Base-by-base conservation (phyloP, 2,797 vertebrate genomes). In the Manis javanica region DNA sequence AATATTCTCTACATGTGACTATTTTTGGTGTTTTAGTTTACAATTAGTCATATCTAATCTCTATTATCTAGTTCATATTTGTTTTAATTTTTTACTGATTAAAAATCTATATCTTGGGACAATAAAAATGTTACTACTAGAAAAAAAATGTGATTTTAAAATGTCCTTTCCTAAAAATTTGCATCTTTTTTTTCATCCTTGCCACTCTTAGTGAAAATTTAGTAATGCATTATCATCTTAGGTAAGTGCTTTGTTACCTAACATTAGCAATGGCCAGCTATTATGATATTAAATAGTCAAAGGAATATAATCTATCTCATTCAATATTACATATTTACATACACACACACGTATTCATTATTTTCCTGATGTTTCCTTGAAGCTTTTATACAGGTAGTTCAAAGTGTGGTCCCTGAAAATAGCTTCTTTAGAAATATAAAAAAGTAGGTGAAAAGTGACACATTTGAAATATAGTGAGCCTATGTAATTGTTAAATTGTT, bases 141-240 rank as follows among this genome's bases (percentile, higher is more conserved):
- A 96, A 72, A 64, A 97, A 97, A 95, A 95, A n/a, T 29, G 64
- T 46, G 21, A 93, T 68, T 95, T 84, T 26, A 84, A 96, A 83
- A 86, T 84, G 12, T 3, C 10, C 31, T 86, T 90, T 94, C n/a
- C 81, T 64, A 83, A 90, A 90, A 82, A 74, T 53, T 16, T 71
- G 26, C 29, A 94, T 74, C 21, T 84, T 90, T 95, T 46, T 87
- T 75, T 49, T 87, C 79, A 72, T 15, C 46, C n/a, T 53, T 31
- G 42, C 12, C 46, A 92, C 26, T 69, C 23, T 72, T 75, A 79
- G 24, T 86, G 29, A 94, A 91, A 96, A 91, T 59, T 91, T 85
- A 95, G 46, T 59, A 91, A 92, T 15, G 2, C 24, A 92, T 91
- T 90, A 92, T 69, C 46, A 95, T 26, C 42, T 88, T 89, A 93